Percentiles rank a stretch among this genome's conserved stretches.
Evolutionary conservation across 2,888 invertebrate species (phyloP).

Genomic region (Brachyopa scutellaris): DNA sequence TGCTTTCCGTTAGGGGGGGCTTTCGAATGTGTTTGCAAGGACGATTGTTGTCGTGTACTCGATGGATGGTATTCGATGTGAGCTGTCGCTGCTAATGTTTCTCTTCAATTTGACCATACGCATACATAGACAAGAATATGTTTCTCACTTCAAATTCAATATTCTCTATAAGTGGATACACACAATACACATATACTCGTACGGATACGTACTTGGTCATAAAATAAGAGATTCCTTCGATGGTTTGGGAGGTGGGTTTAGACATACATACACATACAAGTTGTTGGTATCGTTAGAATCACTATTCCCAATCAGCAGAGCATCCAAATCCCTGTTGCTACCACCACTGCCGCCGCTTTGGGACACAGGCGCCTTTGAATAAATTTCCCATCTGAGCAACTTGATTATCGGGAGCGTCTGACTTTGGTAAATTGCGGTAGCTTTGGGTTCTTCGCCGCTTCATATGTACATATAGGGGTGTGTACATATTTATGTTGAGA

Average conservation of each 20-base stretch:
- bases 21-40: slow-evolving; percentile 48
- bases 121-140: not conserved
- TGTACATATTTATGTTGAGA: not conserved
- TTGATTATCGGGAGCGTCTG: slow-evolving; percentile 44
- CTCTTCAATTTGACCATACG: slow-evolving; percentile 2
- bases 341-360: not conserved
- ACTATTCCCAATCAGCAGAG: slow-evolving; percentile 38
- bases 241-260: no score
- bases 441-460: slow-evolving; percentile 10
- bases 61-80: slow-evolving; percentile 19
- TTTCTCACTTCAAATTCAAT: slow-evolving; percentile 42
- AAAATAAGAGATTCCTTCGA: not conserved
- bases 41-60: slow-evolving; percentile 23
- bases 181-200: not conserved
- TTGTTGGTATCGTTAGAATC: slow-evolving; percentile 26
- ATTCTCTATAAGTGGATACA: slow-evolving; percentile 25
- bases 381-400: slow-evolving; percentile 37
- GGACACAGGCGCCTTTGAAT: slow-evolving; percentile 28
- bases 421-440: slow-evolving; percentile 41
- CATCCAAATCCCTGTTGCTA: slow-evolving; percentile 28
- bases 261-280: no score
- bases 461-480: slow-evolving; percentile 15
- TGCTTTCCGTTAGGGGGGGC: slow-evolving; percentile 48
- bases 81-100: not conserved
- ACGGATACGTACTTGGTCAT: not conserved